phyloP scores from a whole-genome alignment of 2,888 invertebrate genomes.

The Rhingia campestris region DNA sequence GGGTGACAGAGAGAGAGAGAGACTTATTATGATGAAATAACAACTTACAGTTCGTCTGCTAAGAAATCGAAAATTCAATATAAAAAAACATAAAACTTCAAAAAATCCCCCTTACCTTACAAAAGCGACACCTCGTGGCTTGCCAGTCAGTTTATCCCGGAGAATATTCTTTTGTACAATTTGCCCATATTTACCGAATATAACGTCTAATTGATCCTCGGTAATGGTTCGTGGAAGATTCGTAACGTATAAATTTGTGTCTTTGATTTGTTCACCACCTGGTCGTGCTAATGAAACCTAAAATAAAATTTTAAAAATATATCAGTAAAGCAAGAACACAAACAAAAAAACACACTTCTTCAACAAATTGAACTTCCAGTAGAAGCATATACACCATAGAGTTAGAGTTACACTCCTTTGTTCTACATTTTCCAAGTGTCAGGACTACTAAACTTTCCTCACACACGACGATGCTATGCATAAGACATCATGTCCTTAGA shows the following conservation, averaged over 20 bases:
- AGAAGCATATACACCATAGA: background rate
- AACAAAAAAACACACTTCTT: background rate
- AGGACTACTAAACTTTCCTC: conserved; percentile 20
- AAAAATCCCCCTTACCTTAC: conserved; percentile 86
- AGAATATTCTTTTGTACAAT: conserved; percentile 96
- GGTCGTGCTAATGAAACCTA: conserved; percentile 95
- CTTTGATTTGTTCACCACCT: conserved; percentile 95
- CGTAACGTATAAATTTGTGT: conserved; percentile 96
- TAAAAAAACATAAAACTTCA: too few relatives aligned
- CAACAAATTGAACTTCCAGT: background rate
- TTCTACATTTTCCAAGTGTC: conserved; percentile 40
- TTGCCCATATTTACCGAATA: conserved; percentile 94
- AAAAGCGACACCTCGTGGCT: conserved; percentile 95
- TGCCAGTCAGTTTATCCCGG: conserved; percentile 93
- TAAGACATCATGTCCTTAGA: conserved; percentile 24
- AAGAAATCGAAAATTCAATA: too few relatives aligned
- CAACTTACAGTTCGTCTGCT: too few relatives aligned
- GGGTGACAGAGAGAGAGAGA: too few relatives aligned
- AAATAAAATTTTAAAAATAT: conserved; percentile 32
- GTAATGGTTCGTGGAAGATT: conserved; percentile 94
- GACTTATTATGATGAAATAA: too few relatives aligned
- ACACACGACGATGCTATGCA: conserved; percentile 24
- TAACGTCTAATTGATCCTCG: conserved; percentile 91
- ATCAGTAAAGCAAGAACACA: background rate
- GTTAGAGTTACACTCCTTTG: background rate